Evolutionary conservation across 1,140 invertebrate genomes (phyloP).

Genomic region (Varroa destructor): DNA sequence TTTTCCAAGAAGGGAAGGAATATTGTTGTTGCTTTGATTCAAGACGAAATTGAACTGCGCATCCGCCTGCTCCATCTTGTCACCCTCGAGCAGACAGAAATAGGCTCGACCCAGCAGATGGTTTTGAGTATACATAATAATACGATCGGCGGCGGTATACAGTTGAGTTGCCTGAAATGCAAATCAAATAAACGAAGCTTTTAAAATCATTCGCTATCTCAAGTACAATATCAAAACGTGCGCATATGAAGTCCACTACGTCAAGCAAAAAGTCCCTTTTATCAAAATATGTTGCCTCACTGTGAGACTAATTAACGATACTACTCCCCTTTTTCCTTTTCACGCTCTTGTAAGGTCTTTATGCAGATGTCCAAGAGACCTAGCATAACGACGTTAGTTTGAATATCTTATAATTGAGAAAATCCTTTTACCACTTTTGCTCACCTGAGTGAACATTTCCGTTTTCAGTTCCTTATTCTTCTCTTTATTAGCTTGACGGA

Average conservation of each 20-base stretch:
- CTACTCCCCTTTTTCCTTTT: too few species aligned
- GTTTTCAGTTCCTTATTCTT: conserved; percentile 89
- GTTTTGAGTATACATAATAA: conserved; percentile 78
- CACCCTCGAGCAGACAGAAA: conserved; percentile 92
- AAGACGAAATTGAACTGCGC: conserved; percentile 99
- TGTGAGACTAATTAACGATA: too few species aligned
- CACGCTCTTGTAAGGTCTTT: too few species aligned
- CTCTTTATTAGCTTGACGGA: conserved; percentile 85
- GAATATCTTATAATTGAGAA: neutral
- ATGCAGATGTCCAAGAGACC: neutral
- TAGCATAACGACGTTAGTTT: neutral
- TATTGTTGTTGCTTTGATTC: conserved; percentile 76
- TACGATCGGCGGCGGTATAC: conserved; percentile 96
- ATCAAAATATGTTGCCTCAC: neutral
- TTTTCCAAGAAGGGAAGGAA: conserved; percentile 83
- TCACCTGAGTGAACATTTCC: conserved; percentile 73
- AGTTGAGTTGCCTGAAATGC: conserved; percentile 61
- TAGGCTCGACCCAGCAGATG: conserved; percentile 93
- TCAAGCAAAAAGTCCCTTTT: neutral
- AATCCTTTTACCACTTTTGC: neutral
- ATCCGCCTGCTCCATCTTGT: conserved; percentile 99
- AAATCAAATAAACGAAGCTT: neutral
- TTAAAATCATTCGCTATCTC: too few species aligned
- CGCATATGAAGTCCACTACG: neutral
- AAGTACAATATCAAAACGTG: neutral